Evolutionary conservation across 2,113 vertebrate genomes (phyloP).

Genomic region (Crocuta crocuta): DNA sequence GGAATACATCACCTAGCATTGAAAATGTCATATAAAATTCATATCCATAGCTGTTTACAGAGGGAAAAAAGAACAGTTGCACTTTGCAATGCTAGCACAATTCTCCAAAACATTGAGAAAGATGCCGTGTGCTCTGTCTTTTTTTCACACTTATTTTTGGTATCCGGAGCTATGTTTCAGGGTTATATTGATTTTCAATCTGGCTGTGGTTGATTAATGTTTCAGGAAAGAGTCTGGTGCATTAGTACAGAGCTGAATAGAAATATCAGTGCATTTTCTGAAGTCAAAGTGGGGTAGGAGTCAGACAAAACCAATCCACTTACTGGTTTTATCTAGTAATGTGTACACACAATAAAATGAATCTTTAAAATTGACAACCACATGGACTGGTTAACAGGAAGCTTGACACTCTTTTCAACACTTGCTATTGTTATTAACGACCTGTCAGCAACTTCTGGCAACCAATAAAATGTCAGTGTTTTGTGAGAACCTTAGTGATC

Average conservation of each 20-base stretch:
- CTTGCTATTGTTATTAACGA: conserved; percentile 65
- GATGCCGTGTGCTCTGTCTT: background rate
- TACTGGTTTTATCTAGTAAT: conserved; percentile 67
- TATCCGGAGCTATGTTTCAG: conserved; percentile 75
- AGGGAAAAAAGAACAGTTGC: background rate
- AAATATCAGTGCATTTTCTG: conserved; percentile 77
- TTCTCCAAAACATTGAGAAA: conserved; percentile 73
- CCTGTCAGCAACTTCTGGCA: conserved; percentile 56
- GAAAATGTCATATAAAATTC: conserved; percentile 74
- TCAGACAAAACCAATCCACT: background rate
- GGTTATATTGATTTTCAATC: conserved; percentile 83
- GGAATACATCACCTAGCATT: conserved; percentile 60
- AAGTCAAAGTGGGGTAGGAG: background rate
- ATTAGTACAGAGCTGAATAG: conserved; percentile 74
- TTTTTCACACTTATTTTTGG: conserved; percentile 80
- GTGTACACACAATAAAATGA: conserved; percentile 33
- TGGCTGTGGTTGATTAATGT: conserved; percentile 83
- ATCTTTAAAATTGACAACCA: conserved; percentile 37
- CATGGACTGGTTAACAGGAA: conserved; percentile 58
- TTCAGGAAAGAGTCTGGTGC: conserved; percentile 76
- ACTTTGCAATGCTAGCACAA: conserved; percentile 63
- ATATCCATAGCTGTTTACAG: conserved; percentile 63
- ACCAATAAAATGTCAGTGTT: conserved; percentile 59
- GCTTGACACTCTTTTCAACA: background rate
- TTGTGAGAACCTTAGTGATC: conserved; percentile 50